phyloP scores from a whole-genome alignment of 1,140 invertebrate species.

The Mycetomoellerius zeteki region DNA sequence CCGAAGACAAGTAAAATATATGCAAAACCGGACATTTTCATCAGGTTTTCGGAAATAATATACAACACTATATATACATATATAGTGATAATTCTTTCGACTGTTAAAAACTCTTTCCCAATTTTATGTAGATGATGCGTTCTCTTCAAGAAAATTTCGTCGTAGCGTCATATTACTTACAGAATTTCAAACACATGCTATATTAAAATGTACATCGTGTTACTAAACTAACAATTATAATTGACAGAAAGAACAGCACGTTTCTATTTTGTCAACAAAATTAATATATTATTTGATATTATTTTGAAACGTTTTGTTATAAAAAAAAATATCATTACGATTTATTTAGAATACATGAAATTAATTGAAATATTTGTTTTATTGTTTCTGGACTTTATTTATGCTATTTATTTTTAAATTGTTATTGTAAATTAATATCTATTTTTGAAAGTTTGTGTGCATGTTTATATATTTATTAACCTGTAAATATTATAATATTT shows the following conservation, averaged over 20 bases:
- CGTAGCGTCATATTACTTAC: slow-evolving; percentile 4
- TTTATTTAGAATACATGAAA: not conserved
- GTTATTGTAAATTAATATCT: slow-evolving; percentile 22
- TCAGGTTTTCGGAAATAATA: slow-evolving; percentile 32
- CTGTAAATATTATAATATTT: not conserved
- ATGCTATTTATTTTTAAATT: not conserved
- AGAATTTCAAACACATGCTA: not conserved
- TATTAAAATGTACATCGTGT: not conserved
- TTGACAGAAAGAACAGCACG: not conserved
- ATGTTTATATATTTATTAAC: not conserved
- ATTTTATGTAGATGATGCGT: not conserved
- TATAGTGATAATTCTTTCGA: not conserved
- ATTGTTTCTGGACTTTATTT: not conserved
- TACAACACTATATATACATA: not conserved
- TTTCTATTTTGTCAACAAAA: not conserved
- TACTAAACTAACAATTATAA: slow-evolving; percentile 28
- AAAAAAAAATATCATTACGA: not conserved
- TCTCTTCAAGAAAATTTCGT: slow-evolving; percentile 6
- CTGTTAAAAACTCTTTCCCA: not conserved
- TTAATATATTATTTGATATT: not conserved
- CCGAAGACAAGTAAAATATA: not conserved
- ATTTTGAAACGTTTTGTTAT: not conserved
- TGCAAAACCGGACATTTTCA: not conserved
- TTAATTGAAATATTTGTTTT: slow-evolving; percentile 4
- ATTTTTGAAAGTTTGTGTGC: not conserved